These are phyloP conservation scores for Apamea monoglypha DNA, from an alignment of 2,888 invertebrate species.

Conservation along the genomic window DNA sequence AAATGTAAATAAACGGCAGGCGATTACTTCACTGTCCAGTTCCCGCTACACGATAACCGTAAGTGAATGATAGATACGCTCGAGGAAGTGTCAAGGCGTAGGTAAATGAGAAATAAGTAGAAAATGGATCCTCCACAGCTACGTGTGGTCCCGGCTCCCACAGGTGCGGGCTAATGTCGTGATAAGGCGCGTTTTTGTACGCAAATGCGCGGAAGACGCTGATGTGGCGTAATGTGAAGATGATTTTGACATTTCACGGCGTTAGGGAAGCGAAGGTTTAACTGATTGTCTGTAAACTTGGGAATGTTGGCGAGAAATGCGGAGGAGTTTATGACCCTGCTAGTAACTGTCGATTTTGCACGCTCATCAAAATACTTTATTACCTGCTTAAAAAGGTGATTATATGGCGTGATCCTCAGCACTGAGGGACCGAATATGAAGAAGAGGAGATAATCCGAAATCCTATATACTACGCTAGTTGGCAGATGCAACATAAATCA, in stretches of 20 bases:
- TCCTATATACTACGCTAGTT: background rate
- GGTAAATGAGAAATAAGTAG: slow-evolving; percentile 69
- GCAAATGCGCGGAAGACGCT: slow-evolving; percentile 60
- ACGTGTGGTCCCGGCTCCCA: slow-evolving; percentile 68
- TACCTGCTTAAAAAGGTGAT: background rate
- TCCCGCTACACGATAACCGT: slow-evolving; percentile 59
- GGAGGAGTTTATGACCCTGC: background rate
- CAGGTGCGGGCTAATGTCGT: slow-evolving; percentile 63
- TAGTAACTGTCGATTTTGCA: background rate
- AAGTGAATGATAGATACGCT: slow-evolving; percentile 62
- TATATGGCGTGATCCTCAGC: background rate
- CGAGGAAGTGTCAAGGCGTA: slow-evolving; percentile 71
- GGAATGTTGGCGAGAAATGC: slow-evolving; percentile 36
- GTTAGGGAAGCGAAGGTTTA: slow-evolving; percentile 63
- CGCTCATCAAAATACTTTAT: background rate
- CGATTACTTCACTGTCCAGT: slow-evolving; percentile 40
- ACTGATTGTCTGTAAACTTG: slow-evolving; percentile 52
- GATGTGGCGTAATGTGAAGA: slow-evolving; percentile 69
- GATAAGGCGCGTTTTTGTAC: slow-evolving; percentile 55
- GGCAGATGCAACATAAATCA: background rate
- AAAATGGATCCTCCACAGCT: slow-evolving; percentile 61
- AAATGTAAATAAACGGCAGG: slow-evolving; percentile 52
- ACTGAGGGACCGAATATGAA: background rate
- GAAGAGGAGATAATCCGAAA: background rate
- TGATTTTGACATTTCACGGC: slow-evolving; percentile 71